Percentiles rank a stretch among this genome's conserved stretches.
Evolutionary conservation across 35 echinoderm and acorn worm species (phyloP).

Genomic region (Hemicentrotus pulcherrimus): DNA sequence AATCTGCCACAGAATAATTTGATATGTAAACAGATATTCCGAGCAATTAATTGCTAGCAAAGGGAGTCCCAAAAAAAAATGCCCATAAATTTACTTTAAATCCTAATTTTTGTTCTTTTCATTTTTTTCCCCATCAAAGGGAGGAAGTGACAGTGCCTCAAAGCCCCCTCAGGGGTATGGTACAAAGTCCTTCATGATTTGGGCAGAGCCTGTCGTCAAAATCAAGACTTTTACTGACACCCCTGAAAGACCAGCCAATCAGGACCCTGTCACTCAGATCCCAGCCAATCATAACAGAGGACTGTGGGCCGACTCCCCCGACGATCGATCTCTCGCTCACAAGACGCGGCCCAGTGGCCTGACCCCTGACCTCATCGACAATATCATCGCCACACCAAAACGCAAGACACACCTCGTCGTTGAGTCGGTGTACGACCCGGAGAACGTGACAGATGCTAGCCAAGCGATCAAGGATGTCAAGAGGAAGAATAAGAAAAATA

Average conservation of each 20-base stretch:
- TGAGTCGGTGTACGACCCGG: conserved; percentile 41
- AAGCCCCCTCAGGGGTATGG: not conserved
- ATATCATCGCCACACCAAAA: conserved; percentile 11
- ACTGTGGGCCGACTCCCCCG: conserved; percentile 58
- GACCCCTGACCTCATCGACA: not conserved
- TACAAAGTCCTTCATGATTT: conserved; percentile 53
- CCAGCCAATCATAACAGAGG: conserved; percentile 22
- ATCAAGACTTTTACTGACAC: not conserved
- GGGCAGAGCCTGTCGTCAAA: conserved; percentile 53
- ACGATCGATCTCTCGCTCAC: conserved; percentile 12
- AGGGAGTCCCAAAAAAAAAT: not conserved
- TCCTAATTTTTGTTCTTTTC: not conserved
- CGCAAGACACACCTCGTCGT: not conserved
- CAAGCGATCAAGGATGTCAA: not conserved
- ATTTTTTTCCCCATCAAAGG: not conserved
- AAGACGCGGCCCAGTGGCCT: not conserved
- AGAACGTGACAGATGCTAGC: not conserved
- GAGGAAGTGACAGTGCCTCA: not conserved
- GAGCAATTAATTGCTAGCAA: not conserved
- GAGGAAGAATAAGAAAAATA: conserved; percentile 34
- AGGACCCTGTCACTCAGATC: not conserved
- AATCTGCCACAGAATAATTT: too few relatives aligned
- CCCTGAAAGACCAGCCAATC: not conserved
- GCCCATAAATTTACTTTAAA: not conserved
- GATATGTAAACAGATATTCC: too few relatives aligned